phyloP scores from a whole-genome alignment of 2,888 invertebrate genomes.

The Chelonus formosanus region DNA sequence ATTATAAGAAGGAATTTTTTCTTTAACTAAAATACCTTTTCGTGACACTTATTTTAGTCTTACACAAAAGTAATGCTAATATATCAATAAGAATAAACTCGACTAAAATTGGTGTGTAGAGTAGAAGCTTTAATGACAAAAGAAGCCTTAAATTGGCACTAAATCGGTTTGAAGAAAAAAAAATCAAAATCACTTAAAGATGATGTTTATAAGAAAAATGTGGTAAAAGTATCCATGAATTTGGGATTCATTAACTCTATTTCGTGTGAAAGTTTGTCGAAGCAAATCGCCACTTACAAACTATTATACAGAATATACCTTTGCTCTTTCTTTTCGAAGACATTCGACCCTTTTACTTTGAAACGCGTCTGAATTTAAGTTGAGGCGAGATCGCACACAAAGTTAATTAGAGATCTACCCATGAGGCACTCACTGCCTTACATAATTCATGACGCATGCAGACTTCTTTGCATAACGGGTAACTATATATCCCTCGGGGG shows the following conservation, averaged over 20 bases:
- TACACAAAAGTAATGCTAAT: too few relatives aligned
- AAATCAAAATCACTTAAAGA: too few relatives aligned
- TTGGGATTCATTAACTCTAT: slow-evolving; percentile 3
- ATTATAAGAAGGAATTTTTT: too few relatives aligned
- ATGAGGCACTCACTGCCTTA: slow-evolving; percentile 22
- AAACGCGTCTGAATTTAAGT: neutral
- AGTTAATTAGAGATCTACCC: slow-evolving; percentile 24
- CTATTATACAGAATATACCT: neutral
- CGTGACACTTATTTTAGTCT: too few relatives aligned
- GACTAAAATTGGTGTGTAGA: too few relatives aligned
- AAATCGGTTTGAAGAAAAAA: too few relatives aligned
- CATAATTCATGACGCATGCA: slow-evolving; percentile 25
- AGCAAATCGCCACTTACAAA: slow-evolving; percentile 21
- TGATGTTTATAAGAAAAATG: too few relatives aligned
- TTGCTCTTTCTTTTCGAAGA: neutral
- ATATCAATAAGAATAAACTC: too few relatives aligned
- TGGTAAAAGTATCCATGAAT: neutral
- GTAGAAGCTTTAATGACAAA: too few relatives aligned
- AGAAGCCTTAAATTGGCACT: too few relatives aligned
- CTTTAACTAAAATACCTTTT: too few relatives aligned
- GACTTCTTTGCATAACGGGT: slow-evolving; percentile 24
- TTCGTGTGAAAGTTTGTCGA: slow-evolving; percentile 11
- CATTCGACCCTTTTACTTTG: too few relatives aligned
- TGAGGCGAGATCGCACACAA: slow-evolving; percentile 20
- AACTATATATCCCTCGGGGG: slow-evolving; percentile 14